Evolutionary conservation across 2,888 invertebrate species (phyloP), one percentile per base, ranked within the genome.

Genomic region (Odontocerum albicorne): DNA sequence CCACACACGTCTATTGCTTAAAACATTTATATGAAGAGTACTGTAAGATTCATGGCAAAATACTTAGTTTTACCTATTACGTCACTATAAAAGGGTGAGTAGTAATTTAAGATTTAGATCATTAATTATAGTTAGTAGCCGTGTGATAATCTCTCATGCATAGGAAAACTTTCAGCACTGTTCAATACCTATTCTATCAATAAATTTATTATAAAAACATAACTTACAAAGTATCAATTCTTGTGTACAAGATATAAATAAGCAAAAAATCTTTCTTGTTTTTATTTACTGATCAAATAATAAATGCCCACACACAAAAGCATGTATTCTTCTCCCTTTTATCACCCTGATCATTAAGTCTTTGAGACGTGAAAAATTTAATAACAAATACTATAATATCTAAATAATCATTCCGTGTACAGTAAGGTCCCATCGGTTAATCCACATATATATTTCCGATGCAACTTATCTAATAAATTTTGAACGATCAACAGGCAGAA

Each of bases 201-300:
- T 57, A 52, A 57, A 60, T 55, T 58, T 46, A 60, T 49, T 58
- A 57, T 57, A 60, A 57, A 58, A 54, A 60, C 55, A 52, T 52
- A 60, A 60, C 55, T 57, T 60, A 52, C 42, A 60, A 60, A 58
- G 40, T 54, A 56, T 49, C 39, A 49, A 57, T 38, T 49, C 38
- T 38, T 31, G 47, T 49, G 27, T 49, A 50, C 35, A 47, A 17
- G 47, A 36, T 55, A 56, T 51, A 60, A 53, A 60, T 47, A 57
- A 60, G 60, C 57, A 45, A 52, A 58, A 38, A 44, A 39, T n/a
- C n/a, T 35, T 38, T 27, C 1, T 38, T 31, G 6, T 22, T 31
- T 16, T 44, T 44, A 32, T 36, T 38, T 32, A 35, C 35, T 22
- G 42, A 42, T 47, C 42, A 44, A 50, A 50, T 40, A 43, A 47